phyloP scores from a whole-genome alignment of 2,113 vertebrate genomes.

The Perca flavescens region DNA sequence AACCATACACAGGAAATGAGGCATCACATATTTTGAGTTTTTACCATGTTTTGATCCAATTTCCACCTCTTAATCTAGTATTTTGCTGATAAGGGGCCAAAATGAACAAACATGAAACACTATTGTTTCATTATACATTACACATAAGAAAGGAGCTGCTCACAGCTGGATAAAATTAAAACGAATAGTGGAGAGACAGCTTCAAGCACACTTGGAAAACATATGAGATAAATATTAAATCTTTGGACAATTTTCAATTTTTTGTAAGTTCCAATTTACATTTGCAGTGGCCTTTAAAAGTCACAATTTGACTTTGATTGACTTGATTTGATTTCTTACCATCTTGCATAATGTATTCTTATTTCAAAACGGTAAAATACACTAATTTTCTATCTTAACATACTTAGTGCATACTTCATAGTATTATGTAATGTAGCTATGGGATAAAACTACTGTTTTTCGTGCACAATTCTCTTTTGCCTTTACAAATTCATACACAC shows the following conservation, averaged over 20 bases:
- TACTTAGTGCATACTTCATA: background rate
- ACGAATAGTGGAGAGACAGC: background rate
- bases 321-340: background rate
- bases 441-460: constrained; percentile 22
- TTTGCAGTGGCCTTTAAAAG: background rate
- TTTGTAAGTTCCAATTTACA: background rate
- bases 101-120: background rate
- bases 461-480: constrained; percentile 34
- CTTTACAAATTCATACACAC: constrained; percentile 37
- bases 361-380: background rate
- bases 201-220: background rate
- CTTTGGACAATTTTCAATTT: background rate
- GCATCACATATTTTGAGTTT: background rate
- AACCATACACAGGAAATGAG: no score
- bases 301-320: background rate
- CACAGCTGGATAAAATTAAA: background rate
- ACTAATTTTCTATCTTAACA: background rate
- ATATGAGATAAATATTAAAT: background rate
- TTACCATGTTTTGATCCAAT: background rate
- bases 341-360: background rate
- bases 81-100: background rate
- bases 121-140: background rate
- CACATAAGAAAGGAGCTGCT: background rate
- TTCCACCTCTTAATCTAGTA: background rate
- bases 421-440: background rate